Percentiles rank a stretch among this genome's conserved stretches.
Evolutionary conservation across 2,888 invertebrate species (phyloP).

Genomic region (Hydriomena furcata): DNA sequence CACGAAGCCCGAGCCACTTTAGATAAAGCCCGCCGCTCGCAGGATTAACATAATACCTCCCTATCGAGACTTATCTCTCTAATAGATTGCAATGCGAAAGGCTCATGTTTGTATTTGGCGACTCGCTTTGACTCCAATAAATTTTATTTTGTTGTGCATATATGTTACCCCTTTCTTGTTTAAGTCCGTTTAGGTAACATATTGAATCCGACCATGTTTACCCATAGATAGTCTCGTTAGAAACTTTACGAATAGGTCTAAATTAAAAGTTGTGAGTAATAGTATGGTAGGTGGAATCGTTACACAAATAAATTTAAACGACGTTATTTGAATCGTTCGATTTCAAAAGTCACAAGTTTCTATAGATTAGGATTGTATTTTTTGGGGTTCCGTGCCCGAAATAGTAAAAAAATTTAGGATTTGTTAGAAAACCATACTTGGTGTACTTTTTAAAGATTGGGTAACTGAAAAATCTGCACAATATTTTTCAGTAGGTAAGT

Average conservation of each 20-base stretch:
- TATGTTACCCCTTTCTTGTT: conserved; percentile 52
- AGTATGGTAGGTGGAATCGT: too few species aligned
- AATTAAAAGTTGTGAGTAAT: too few species aligned
- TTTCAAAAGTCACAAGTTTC: too few species aligned
- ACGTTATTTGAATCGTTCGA: too few species aligned
- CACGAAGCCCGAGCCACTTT: conserved; percentile 68
- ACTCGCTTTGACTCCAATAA: conserved; percentile 67
- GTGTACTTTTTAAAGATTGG: too few species aligned
- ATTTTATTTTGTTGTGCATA: conserved; percentile 67
- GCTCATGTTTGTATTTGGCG: conserved; percentile 75
- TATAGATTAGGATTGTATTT: too few species aligned
- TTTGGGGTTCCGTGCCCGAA: too few species aligned
- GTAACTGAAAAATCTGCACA: too few species aligned
- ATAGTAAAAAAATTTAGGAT: too few species aligned
- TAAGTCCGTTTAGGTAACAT: conserved; percentile 26
- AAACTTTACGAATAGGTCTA: background rate
- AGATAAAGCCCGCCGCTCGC: conserved; percentile 73
- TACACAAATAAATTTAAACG: too few species aligned
- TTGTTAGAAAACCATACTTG: too few species aligned
- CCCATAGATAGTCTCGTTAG: conserved; percentile 1
- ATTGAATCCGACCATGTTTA: conserved; percentile 56
- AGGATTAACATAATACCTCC: conserved; percentile 77
- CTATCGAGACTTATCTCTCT: conserved; percentile 75
- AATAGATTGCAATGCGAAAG: conserved; percentile 81
- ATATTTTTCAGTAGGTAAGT: too few species aligned